These are phyloP conservation scores for Protonibea diacanthus DNA, from an alignment of 2,797 vertebrate species.

Conservation along the genomic window DNA sequence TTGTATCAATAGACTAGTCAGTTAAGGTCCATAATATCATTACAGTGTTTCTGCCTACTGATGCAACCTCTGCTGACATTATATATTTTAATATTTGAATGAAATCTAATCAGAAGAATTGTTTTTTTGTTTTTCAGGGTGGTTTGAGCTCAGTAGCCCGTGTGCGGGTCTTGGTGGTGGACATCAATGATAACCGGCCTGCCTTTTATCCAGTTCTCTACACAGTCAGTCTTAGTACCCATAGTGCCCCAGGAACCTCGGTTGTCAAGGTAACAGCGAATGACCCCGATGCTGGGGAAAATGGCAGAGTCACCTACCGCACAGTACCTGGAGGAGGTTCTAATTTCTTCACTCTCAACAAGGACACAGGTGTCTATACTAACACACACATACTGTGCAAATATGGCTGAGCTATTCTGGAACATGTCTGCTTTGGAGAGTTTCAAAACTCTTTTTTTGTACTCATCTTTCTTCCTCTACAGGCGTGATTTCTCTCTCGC, in stretches of 20 bases:
- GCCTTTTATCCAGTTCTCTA: slow-evolving; percentile 95
- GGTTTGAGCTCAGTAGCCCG: slow-evolving; percentile 91
- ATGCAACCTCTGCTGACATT: slow-evolving; percentile 1
- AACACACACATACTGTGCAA: not conserved
- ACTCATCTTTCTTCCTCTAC: slow-evolving; percentile 11
- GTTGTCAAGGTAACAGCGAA: slow-evolving; percentile 93
- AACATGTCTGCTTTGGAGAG: not conserved
- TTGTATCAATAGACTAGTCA: slow-evolving; percentile 9
- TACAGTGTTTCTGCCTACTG: not conserved
- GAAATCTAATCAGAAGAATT: not conserved
- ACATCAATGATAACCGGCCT: slow-evolving; percentile 95
- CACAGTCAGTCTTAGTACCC: slow-evolving; percentile 93
- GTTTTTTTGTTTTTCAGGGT: slow-evolving; percentile 83
- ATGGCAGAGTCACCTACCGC: slow-evolving; percentile 92
- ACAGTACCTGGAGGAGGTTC: slow-evolving; percentile 89
- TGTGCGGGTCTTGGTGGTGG: slow-evolving; percentile 91
- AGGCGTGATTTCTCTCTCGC: slow-evolving; percentile 94
- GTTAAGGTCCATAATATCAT: slow-evolving; percentile 1
- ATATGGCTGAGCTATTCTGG: not conserved
- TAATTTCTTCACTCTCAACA: slow-evolving; percentile 92
- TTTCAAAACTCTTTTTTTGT: not conserved
- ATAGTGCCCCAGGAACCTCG: slow-evolving; percentile 93
- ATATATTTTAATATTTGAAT: not conserved
- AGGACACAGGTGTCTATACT: slow-evolving; percentile 87
- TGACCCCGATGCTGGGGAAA: slow-evolving; percentile 92